phyloP scores from a whole-genome alignment of 2,797 vertebrate genomes.

The Pogoniulus pusillus region DNA sequence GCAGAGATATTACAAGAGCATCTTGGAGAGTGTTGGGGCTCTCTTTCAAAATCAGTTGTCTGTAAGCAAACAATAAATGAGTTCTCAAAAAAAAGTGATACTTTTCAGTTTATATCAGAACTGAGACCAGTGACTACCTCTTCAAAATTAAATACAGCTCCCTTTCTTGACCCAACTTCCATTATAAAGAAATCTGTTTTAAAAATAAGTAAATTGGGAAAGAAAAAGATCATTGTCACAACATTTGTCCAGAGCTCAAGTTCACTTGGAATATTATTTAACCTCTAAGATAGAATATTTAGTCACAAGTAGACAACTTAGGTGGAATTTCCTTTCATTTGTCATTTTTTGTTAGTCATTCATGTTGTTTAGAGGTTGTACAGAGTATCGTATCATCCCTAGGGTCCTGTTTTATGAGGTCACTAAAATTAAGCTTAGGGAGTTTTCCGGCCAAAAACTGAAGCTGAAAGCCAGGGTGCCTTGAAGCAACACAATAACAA shows the following conservation, averaged over 20 bases:
- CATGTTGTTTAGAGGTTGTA: slow-evolving; percentile 11
- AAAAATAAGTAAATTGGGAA: not conserved
- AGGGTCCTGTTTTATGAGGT: slow-evolving; percentile 55
- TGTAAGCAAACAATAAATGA: not conserved
- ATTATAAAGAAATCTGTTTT: not conserved
- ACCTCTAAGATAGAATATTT: not conserved
- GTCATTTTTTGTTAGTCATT: slow-evolving; percentile 42
- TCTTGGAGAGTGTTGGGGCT: not conserved
- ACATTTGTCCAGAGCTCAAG: not conserved
- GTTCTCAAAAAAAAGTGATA: not conserved
- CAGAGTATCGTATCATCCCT: slow-evolving; percentile 26
- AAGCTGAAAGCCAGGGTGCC: slow-evolving; percentile 26
- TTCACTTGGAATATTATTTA: not conserved
- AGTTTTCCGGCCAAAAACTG: slow-evolving; percentile 27
- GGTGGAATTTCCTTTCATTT: slow-evolving; percentile 55
- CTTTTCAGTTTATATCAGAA: not conserved
- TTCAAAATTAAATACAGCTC: not conserved
- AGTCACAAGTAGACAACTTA: slow-evolving; percentile 5
- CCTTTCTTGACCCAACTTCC: not conserved
- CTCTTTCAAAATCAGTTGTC: not conserved
- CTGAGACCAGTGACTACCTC: not conserved
- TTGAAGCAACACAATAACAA: slow-evolving; percentile 24
- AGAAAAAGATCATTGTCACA: not conserved
- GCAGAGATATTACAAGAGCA: not conserved
- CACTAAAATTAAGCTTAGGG: slow-evolving; percentile 33